These are phyloP conservation scores for Sterna hirundo DNA, from an alignment of 2,113 vertebrate genomes.

Conservation along the genomic window DNA sequence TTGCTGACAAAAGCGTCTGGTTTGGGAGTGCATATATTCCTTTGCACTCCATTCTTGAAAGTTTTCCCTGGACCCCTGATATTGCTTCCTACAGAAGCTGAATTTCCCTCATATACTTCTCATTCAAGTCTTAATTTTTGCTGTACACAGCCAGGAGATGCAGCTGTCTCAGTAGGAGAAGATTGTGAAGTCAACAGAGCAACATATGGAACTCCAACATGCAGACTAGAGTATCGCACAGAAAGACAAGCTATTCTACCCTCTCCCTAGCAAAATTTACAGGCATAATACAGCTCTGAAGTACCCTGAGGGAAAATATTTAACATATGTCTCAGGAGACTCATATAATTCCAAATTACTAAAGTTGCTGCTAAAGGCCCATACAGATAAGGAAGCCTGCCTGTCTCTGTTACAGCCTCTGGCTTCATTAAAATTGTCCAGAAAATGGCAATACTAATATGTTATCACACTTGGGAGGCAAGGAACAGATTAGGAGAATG, in stretches of 20 bases:
- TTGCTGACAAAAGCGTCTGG: not conserved
- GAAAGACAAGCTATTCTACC: not conserved
- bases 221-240: not conserved
- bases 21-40: not conserved
- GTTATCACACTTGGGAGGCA: not conserved
- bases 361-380: not conserved
- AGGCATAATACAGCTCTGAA: not conserved
- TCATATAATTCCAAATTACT: not conserved
- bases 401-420: not conserved
- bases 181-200: not conserved
- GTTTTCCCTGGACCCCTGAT: not conserved
- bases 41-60: not conserved
- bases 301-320: not conserved
- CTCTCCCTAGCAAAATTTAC: not conserved
- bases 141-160: not conserved
- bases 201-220: not conserved
- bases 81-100: not conserved
- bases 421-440: not conserved
- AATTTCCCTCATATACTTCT: not conserved
- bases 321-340: not conserved
- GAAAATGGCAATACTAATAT: not conserved
- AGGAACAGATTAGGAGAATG: not conserved
- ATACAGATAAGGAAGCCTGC: not conserved
- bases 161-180: conserved; percentile 23
- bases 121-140: not conserved